These are phyloP conservation scores for Taphrorychus bicolor DNA, from an alignment of 2,888 invertebrate species.

Conservation along the genomic window DNA sequence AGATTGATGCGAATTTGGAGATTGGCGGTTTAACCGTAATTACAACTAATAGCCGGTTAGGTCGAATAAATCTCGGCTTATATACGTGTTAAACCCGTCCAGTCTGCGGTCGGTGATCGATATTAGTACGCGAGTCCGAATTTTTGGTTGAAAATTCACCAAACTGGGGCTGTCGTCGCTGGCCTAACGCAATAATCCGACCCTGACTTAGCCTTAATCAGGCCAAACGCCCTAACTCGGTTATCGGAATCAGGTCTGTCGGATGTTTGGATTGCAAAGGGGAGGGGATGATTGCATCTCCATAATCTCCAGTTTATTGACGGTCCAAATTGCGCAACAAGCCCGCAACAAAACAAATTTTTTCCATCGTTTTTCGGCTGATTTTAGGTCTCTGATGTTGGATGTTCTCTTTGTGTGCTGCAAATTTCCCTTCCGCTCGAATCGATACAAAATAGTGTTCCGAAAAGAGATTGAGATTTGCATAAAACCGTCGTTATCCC, in stretches of 20 bases:
- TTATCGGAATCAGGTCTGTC: conserved; percentile 42
- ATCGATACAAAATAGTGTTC: conserved; percentile 35
- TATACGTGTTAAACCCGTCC: conserved; percentile 23
- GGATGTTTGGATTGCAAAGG: no score
- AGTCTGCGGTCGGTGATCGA: conserved; percentile 18
- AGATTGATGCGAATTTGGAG: conserved; percentile 33
- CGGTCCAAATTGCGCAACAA: neutral
- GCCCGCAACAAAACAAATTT: neutral
- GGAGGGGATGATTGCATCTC: conserved; percentile 58
- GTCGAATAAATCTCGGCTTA: conserved; percentile 14
- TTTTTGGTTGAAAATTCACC: neutral
- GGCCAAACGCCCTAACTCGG: conserved; percentile 11
- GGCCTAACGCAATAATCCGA: conserved; percentile 14
- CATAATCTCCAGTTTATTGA: conserved; percentile 49
- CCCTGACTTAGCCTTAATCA: conserved; percentile 14
- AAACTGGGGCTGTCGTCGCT: neutral
- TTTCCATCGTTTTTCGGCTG: neutral
- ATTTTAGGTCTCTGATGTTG: neutral
- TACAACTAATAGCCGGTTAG: conserved; percentile 30
- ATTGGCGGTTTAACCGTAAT: conserved; percentile 26
- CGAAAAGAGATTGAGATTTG: conserved; percentile 35
- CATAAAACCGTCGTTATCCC: conserved; percentile 37
- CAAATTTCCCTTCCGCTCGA: conserved; percentile 23
- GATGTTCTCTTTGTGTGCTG: conserved; percentile 22
- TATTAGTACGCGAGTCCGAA: neutral